Evolutionary conservation across 1,140 invertebrate genomes (phyloP).

Genomic region (Temnothorax nylanderi): DNA sequence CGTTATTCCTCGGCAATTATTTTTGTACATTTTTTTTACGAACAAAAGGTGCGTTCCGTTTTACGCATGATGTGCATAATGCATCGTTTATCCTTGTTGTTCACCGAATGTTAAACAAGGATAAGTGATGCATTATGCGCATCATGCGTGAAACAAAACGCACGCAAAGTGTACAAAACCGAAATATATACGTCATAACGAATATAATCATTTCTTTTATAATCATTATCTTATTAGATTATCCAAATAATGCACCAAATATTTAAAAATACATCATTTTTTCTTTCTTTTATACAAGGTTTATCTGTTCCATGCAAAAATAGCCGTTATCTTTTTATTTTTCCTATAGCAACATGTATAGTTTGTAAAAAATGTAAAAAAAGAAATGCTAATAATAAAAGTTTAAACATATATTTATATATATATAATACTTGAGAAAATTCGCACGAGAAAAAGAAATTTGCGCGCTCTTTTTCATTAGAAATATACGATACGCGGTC

Average conservation of each 20-base stretch:
- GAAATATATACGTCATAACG: neutral
- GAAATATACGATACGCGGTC: neutral
- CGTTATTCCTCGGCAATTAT: neutral
- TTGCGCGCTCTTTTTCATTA: constrained; percentile 25
- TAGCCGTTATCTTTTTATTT: neutral
- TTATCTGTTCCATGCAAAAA: neutral
- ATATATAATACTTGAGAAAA: neutral
- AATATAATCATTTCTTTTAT: neutral
- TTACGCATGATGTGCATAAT: too few species aligned
- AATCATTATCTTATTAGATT: neutral
- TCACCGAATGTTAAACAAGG: too few species aligned
- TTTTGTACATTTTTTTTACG: neutral
- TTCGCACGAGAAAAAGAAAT: neutral
- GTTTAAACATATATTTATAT: neutral
- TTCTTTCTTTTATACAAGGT: neutral
- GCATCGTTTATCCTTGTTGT: too few species aligned
- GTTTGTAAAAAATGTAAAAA: neutral
- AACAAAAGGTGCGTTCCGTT: too few species aligned
- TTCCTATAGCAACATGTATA: neutral
- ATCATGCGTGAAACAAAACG: too few species aligned
- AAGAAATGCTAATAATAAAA: neutral
- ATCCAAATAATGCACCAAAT: neutral
- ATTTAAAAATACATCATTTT: neutral
- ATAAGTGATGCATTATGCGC: too few species aligned
- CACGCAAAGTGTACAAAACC: neutral